Conservation (phyloP, 1,140 invertebrate species). For the Lanistes nyassanus region DNA sequence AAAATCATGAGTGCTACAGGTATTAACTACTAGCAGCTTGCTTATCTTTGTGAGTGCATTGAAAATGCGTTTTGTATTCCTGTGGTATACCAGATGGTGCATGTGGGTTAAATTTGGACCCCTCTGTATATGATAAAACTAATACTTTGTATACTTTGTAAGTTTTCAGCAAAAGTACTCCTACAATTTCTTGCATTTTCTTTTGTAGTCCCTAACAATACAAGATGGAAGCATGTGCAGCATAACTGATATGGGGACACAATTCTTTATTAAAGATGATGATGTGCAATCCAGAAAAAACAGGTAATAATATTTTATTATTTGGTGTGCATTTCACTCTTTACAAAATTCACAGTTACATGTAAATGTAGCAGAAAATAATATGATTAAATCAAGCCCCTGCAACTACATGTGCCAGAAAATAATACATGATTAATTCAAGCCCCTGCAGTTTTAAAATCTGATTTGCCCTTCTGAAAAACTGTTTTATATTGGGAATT, state of each 20-base stretch:
- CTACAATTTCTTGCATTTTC: background rate
- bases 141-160: background rate
- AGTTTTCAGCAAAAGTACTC: too few relatives aligned
- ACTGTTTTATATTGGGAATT: too few relatives aligned
- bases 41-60: background rate
- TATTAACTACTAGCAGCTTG: too few relatives aligned
- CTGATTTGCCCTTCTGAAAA: too few relatives aligned
- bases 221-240: constrained; percentile 53
- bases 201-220: constrained; percentile 58
- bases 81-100: background rate
- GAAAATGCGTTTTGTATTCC: background rate
- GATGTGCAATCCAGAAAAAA: constrained; percentile 55
- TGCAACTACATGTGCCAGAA: too few relatives aligned
- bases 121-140: background rate
- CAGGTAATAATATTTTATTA: constrained; percentile 51
- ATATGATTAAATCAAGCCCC: too few relatives aligned
- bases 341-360: too few relatives aligned
- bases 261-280: constrained; percentile 62
- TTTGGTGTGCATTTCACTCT: too few relatives aligned
- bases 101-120: background rate
- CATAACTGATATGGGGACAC: constrained; percentile 58
- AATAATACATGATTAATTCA: too few relatives aligned
- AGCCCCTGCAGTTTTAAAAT: too few relatives aligned
- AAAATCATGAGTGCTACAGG: too few relatives aligned
- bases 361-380: too few relatives aligned